Base-by-base conservation (phyloP, 2,113 vertebrate genomes). In the Numida meleagris region DNA sequence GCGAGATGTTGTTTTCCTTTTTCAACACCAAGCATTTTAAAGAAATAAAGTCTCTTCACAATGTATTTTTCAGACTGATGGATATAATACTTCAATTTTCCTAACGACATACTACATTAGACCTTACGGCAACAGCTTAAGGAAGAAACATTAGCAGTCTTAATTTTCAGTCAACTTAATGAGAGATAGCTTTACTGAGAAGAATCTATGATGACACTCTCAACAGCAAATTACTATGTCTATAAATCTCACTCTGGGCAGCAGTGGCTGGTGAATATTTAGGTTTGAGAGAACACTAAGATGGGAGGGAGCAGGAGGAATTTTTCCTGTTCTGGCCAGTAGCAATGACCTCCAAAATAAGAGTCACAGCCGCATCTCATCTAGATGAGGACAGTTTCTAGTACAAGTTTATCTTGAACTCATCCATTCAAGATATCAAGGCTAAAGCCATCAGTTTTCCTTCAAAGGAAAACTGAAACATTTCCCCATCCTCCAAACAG, bases 241-340 rank as follows among this genome's bases (percentile, higher is more conserved):
- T 14, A 11, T 43, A 38, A 50, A 45, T n/a, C 58, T 51, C 43
- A 13, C 42, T 43, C 27, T 9, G 21, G n/a, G 23, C 53, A n/a
- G 8, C 0, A 40, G 19, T 4, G 2, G 12, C 36, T 15, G 36
- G 18, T 27, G n/a, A 50, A 24, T 71, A 51, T 71, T 50, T 50
- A 27, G 12, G 25, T 50, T 34, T 51, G 33, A 65, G 25, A 42
- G 17, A 40, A 57, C 3, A 0, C 23, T 18, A n/a, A 33, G 14
- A 43, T 58, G 21, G 43, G n/a, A 78, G 18, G 18, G 17, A 14
- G 73, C 12, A n/a, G 23, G 38, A 59, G 51, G 43, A 58, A 43
- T 51, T 40, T 79, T 18, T 12, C 14, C 13, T 0, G 0, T 71
- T 25, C 31, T 50, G 17, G 13, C 51, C n/a, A 34, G 38, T 4